Conservation (phyloP, 2,888 invertebrate species). For the Spodoptera picta region DNA sequence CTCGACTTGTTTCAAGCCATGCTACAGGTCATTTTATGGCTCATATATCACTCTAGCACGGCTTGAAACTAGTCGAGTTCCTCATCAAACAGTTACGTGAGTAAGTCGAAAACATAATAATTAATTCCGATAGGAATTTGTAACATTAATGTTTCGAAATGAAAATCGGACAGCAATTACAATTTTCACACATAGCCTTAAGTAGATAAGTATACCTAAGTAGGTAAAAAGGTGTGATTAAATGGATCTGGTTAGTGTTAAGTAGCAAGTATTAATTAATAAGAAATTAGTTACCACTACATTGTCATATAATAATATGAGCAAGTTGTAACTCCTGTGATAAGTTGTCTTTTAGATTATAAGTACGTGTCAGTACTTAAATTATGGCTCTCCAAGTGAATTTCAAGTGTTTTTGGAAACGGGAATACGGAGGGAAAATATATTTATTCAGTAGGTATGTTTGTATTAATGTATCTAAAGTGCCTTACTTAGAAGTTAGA, state of each 20-base stretch:
- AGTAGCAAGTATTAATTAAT: conserved; percentile 17
- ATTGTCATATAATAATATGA: conserved; percentile 26
- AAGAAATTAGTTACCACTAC: conserved; percentile 29
- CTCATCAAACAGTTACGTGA: too few relatives aligned
- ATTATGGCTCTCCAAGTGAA: conserved; percentile 46
- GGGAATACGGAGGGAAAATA: too few relatives aligned
- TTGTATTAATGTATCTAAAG: too few relatives aligned
- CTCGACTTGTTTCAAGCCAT: too few relatives aligned
- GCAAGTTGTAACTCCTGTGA: conserved; percentile 44
- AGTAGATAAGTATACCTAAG: conserved; percentile 9
- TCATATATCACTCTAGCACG: too few relatives aligned
- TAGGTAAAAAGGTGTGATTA: conserved; percentile 33
- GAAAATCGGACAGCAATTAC: not conserved
- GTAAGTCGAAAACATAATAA: too few relatives aligned
- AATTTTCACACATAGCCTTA: not conserved
- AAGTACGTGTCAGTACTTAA: conserved; percentile 37
- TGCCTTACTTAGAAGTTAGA: too few relatives aligned
- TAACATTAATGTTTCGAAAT: too few relatives aligned
- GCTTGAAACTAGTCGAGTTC: too few relatives aligned
- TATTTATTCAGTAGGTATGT: too few relatives aligned
- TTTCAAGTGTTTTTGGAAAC: not conserved
- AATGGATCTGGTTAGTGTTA: conserved; percentile 35
- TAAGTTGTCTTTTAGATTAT: conserved; percentile 45
- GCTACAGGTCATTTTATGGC: too few relatives aligned
- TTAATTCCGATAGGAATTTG: too few relatives aligned